phyloP scores from a whole-genome alignment of 2,888 invertebrate species.

The Molanna angustata region DNA sequence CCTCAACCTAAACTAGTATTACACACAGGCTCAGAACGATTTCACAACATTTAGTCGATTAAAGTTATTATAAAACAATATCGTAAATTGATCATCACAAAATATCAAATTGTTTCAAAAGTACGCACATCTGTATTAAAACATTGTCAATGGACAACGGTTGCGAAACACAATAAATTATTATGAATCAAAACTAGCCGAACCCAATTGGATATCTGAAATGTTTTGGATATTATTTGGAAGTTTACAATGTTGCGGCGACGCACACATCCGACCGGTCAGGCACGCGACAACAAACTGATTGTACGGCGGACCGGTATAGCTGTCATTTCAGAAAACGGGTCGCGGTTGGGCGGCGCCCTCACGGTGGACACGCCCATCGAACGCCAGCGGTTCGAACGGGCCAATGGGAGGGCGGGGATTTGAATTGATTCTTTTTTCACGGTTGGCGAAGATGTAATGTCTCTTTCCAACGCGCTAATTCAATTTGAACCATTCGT shows the following conservation, averaged over 20 bases:
- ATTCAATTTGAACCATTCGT: slow-evolving; percentile 35
- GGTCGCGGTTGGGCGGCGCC: slow-evolving; percentile 16
- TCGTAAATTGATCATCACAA: neutral
- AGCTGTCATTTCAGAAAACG: slow-evolving; percentile 34
- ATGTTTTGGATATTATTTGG: no score
- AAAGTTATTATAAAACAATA: neutral
- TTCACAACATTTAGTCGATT: no score
- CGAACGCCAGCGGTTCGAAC: slow-evolving; percentile 18
- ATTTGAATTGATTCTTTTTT: slow-evolving; percentile 22
- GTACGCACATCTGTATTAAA: no score
- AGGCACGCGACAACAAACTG: slow-evolving; percentile 50
- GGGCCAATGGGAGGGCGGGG: slow-evolving; percentile 31
- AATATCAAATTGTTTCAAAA: neutral
- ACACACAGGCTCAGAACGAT: no score
- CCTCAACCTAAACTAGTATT: neutral
- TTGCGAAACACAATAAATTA: no score
- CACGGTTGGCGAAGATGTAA: slow-evolving; percentile 40
- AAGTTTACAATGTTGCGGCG: no score
- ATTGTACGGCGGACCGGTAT: slow-evolving; percentile 43
- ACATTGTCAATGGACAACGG: no score
- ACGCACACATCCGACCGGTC: slow-evolving; percentile 40
- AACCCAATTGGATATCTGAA: no score
- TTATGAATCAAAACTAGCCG: no score
- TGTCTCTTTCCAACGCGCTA: slow-evolving; percentile 47
- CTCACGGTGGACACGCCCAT: slow-evolving; percentile 9